These are phyloP conservation scores for Rhopalosiphum nymphaeae DNA, from an alignment of 2,888 invertebrate species.

Conservation along the genomic window DNA sequence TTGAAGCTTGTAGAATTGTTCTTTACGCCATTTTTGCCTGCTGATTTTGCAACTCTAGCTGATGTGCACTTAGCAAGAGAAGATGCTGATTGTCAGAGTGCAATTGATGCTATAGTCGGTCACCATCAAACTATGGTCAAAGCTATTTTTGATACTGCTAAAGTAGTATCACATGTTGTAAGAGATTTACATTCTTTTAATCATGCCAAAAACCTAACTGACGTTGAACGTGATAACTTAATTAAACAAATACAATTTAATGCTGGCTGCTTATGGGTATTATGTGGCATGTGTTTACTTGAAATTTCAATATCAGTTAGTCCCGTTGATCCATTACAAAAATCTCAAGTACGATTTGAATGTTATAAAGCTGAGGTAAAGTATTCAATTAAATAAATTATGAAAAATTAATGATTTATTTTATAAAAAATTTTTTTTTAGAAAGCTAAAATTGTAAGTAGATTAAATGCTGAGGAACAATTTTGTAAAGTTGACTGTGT, in stretches of 20 bases:
- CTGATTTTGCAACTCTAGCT: conserved; percentile 1
- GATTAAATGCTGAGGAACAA: conserved; percentile 43
- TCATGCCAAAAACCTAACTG: background rate
- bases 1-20: conserved; percentile 35
- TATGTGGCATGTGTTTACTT: conserved; percentile 53
- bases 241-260: conserved; percentile 39
- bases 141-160: conserved; percentile 56
- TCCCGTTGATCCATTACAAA: conserved; percentile 50
- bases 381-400: background rate
- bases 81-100: background rate
- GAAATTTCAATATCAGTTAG: conserved; percentile 39
- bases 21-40: conserved; percentile 20
- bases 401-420: background rate
- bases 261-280: conserved; percentile 48
- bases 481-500: conserved; percentile 49
- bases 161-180: background rate
- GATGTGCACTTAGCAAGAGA: background rate
- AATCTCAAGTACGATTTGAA: conserved; percentile 16
- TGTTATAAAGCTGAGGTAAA: conserved; percentile 39
- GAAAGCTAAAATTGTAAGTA: conserved; percentile 33
- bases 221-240: background rate
- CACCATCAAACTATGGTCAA: conserved; percentile 8
- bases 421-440: background rate
- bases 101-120: background rate
- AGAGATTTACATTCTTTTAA: background rate